Evolutionary conservation across 2,797 vertebrate genomes (phyloP).

Genomic region (Peromyscus melanophrys): DNA sequence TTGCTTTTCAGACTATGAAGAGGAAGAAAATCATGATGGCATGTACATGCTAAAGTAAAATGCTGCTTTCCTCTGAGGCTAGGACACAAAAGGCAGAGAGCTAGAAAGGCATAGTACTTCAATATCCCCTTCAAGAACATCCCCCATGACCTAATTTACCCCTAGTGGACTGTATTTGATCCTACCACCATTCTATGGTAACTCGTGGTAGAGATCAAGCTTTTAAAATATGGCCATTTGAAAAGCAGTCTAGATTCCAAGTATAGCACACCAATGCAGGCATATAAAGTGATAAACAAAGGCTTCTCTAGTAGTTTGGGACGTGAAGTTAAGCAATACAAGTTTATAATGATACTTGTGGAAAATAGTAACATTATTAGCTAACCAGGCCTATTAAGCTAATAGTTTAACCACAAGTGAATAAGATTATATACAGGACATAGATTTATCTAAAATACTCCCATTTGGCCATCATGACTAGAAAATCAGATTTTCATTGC

Average conservation of each 20-base stretch:
- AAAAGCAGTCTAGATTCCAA: background rate
- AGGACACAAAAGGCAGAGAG: background rate
- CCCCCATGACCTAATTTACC: background rate
- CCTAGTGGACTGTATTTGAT: no score
- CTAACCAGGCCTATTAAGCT: constrained; percentile 33
- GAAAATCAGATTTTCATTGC: constrained; percentile 69
- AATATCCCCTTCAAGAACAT: background rate
- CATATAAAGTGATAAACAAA: constrained; percentile 27
- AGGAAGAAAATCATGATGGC: background rate
- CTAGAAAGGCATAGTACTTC: background rate
- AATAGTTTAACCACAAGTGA: constrained; percentile 25
- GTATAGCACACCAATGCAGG: background rate
- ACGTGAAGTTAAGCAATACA: background rate
- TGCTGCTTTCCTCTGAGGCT: background rate
- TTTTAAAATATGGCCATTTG: background rate
- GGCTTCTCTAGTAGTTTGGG: background rate
- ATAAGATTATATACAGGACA: constrained; percentile 36
- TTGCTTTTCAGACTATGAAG: background rate
- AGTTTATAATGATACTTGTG: background rate
- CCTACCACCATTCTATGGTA: no score
- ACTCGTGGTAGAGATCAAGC: background rate
- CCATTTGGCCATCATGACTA: constrained; percentile 49
- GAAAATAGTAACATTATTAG: constrained; percentile 55
- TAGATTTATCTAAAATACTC: constrained; percentile 59
- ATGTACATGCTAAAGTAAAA: background rate